Base-by-base conservation (phyloP, 2,797 vertebrate genomes). In the Poeciliopsis turneri region DNA sequence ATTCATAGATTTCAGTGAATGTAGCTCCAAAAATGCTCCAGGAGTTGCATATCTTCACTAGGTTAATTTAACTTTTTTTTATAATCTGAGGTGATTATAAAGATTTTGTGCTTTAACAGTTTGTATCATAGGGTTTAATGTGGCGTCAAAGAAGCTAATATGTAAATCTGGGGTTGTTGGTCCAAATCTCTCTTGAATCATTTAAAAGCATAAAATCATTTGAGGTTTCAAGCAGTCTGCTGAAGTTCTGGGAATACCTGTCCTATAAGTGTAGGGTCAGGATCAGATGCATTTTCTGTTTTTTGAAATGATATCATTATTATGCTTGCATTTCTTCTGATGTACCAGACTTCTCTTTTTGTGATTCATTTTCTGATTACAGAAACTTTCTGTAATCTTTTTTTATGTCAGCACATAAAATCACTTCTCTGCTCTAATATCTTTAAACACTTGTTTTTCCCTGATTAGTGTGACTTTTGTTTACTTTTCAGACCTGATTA, bases 361-460 rank as follows among this genome's bases (percentile, higher is more conserved):
- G 68, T 77, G 28, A 73, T 75, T 2, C 9, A 68, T 77, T 76
- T 74, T 46, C 73, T 61, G 0, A 43, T 57, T 12, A 18, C 73
- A 28, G 20, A 16, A 28, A 78, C 0, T 72, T 18, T 74, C 5
- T 41, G 8, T 41, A 30, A 28, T 0, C 69, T 55, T 73, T 46
- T 46, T 71, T 70, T 28, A 3, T 71, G 57, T 85, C 39, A 47
- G 43, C 13, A 6, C 51, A 74, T 28, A 55, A 72, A 68, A 78
- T 84, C 75, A 66, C 20, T 78, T 72, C 5, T 1, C 49, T 57
- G 55, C 76, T 83, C 33, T 33, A 28, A 75, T 18, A 36, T 73
- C 77, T 84, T 79, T 45, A 66, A 23, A 68, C 3, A 4, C 64
- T 74, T 39, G 78, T 85, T 78, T 80, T 80, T 69, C 64, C 83